Evolutionary conservation across 2,113 vertebrate species (phyloP), one percentile per base, ranked within the genome.

Genomic region (Cyrtonyx montezumae): DNA sequence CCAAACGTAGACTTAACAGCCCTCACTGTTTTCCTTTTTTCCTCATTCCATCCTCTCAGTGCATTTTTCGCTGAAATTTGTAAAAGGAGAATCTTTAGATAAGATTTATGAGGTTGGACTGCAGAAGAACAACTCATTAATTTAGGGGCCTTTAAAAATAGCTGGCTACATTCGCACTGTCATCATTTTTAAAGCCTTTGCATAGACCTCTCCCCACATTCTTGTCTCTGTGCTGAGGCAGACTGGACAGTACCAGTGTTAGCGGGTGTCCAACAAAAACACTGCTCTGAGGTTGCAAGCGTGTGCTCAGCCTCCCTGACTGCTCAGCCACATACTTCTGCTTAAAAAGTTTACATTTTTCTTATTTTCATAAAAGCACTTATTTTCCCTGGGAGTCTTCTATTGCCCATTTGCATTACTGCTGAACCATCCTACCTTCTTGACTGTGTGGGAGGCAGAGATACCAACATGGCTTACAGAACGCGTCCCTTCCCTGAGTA

Each of bases 281-380:
- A 14, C 37, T 49, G 67, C 34, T 77, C 70, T 74, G 32, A 22
- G 19, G 79, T 32, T 30, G 32, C 26, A 16, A 1, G 4, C 62
- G 5, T 14, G 12, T 34, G 25, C 32, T 65, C 62, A 25, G 9
- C 5, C 4, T 16, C 10, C 5, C 7, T 1, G 1, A 36, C 4
- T 28, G n/a, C 62, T 16, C 58, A 21, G 36, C 75, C 80, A 30
- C 20, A 1, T 11, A 79, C 42, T 21, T 58, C 32, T 53, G 48
- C 36, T 58, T 69, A 87, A 62, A n/a, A 84, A 73, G 28, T 34
- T 69, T 76, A 16, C 1, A 4, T 49, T 84, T 36, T 55, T 40
- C 53, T 16, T 58, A 37, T 58, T 65, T 67, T 74, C 68, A 75
- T 30, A 36, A 12, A 66, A 5, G 13, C 4, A 11, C 18, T 32